Evolutionary conservation across 53 echinoderm and acorn worm species (phyloP), one percentile per base, ranked within the genome.

Genomic region (Patiria pectinifera): DNA sequence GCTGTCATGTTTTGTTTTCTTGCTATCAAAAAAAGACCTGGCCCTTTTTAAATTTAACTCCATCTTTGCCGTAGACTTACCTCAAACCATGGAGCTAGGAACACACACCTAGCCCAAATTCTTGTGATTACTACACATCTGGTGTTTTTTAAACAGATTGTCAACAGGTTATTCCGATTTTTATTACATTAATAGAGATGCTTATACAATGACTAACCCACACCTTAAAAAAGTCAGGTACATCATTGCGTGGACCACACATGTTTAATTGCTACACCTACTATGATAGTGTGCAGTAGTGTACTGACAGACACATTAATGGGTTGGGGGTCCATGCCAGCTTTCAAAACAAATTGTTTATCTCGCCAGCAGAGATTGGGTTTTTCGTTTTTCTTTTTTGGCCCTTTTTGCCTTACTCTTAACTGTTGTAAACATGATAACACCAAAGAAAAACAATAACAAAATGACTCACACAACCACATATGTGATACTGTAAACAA

Each of bases 221-320:
- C 21, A 70, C 70, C 70, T 19, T n/a, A 18, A 69, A 15, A 74
- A n/a, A 23, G 11, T n/a, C 5, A 4, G 19, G 74, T 24, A 24
- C 0, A 24, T 69, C 16, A 69, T 14, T 69, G 3, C 69, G 0
- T 15, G 24, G 74, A 74, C 74, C 74, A 74, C 74, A 74, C 74
- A 74, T 74, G 74, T 74, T 4, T 22, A 74, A n/a, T 22, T 74
- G 21, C 4, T 2, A 23, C 19, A 21, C 22, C 21, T 22, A 74
- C 74, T 74, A 16, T n/a, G n/a, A 9, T 23, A 74, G 9, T 23
- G 22, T 74, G 74, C 22, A 24, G 0, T 74, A 24, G 4, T 74
- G 74, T 83, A 83, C 58, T 83, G 83, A 83, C 83, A 66, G 85
- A 85, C 69, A 45, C 16, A 25, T 85, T 85, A 69, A 85, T 70